Evolutionary conservation across 2,888 invertebrate species (phyloP).

Genomic region (Vanessa cardui): DNA sequence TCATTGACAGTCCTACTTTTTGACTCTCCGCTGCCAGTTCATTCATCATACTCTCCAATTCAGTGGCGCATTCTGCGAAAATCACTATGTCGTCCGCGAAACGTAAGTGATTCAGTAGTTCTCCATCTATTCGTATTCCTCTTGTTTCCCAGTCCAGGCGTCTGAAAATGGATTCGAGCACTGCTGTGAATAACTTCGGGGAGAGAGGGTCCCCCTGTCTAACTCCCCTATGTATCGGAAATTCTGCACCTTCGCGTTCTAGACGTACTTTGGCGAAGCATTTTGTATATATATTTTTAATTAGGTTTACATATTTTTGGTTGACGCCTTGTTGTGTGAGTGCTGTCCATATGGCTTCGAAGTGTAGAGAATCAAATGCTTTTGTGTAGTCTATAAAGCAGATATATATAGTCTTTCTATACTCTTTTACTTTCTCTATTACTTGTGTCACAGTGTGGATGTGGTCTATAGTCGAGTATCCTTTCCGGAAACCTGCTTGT

Average conservation of each 20-base stretch:
- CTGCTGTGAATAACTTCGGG: too few species aligned
- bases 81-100: not conserved
- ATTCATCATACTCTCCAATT: not conserved
- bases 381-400: conserved; percentile 31
- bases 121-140: not conserved
- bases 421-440: too few species aligned
- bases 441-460: conserved; percentile 26
- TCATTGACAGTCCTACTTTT: not conserved
- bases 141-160: not conserved
- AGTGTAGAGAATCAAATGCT: conserved; percentile 27
- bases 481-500: conserved; percentile 28
- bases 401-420: too few species aligned
- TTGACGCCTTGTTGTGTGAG: conserved; percentile 33
- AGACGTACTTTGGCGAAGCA: not conserved
- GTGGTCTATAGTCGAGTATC: conserved; percentile 28
- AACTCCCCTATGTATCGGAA: conserved; percentile 25
- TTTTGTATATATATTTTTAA: not conserved
- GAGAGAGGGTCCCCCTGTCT: not conserved
- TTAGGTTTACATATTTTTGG: not conserved
- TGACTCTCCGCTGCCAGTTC: not conserved
- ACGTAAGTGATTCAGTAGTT: too few species aligned
- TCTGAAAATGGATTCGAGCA: too few species aligned
- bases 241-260: conserved; percentile 6
- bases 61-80: not conserved
- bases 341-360: conserved; percentile 22